Conservation (phyloP, 2,888 invertebrate species). For the Alsophila aescularia region DNA sequence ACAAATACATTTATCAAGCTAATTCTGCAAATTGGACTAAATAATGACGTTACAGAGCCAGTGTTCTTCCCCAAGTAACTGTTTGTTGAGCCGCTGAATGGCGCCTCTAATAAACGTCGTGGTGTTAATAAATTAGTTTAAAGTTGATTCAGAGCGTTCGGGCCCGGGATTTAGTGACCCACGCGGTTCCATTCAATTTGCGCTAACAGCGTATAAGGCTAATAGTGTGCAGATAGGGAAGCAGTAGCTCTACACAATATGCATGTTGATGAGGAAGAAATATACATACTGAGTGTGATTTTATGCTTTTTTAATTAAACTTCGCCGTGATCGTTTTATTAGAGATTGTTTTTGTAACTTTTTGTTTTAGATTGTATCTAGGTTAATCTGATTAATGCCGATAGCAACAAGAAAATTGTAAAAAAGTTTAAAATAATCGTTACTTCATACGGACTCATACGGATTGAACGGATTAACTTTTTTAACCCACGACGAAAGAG, state of each 20-base stretch:
- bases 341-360: too few species aligned
- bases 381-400: too few species aligned
- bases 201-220: constrained; percentile 40
- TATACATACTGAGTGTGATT: background rate
- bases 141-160: constrained; percentile 57
- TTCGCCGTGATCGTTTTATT: too few species aligned
- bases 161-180: constrained; percentile 42
- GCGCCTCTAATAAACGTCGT: constrained; percentile 64
- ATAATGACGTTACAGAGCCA: constrained; percentile 73
- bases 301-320: too few species aligned
- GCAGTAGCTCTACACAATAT: background rate
- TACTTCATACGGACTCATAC: too few species aligned
- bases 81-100: constrained; percentile 63
- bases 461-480: too few species aligned
- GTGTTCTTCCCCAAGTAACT: constrained; percentile 58
- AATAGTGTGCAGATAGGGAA: background rate
- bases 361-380: too few species aligned
- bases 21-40: constrained; percentile 81
- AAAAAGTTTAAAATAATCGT: too few species aligned
- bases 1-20: constrained; percentile 81
- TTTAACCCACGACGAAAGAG: too few species aligned
- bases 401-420: too few species aligned
- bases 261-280: background rate
- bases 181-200: constrained; percentile 47
- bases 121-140: constrained; percentile 68